Base-by-base conservation (phyloP, 2,888 invertebrate species). In the Mellilla xanthometata region DNA sequence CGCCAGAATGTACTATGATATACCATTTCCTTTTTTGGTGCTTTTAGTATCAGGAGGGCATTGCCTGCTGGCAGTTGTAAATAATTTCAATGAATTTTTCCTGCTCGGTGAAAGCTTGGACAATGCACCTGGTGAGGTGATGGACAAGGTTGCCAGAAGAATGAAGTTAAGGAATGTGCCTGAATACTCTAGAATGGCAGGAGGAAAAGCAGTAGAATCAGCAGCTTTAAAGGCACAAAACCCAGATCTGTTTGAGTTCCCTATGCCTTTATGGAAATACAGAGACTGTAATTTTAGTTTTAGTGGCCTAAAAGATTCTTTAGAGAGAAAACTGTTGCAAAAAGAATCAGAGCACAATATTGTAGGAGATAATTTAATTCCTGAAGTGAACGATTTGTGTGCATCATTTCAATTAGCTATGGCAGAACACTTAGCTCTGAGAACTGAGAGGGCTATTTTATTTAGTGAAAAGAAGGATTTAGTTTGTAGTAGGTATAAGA, bases 41-140 rank as follows among this genome's bases (percentile, higher is more conserved):
- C 87, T 99, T 12, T 88, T 99, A 12, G 93, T 97, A 58, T 99
- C 98, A 64, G 99, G 99, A 30, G 99, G 98, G 0, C 98, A 99
- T 76, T 95, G 96, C 75, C 90, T 98, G 46, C 68, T 97, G 48
- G 93, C 94, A 23, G 76, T 98, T 34, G 97, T 93, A 0, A 86
- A 92, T 68, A 91, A 91, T 67, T 91, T 96, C 0, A 91, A 94
- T 55, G 91, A 95, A 35, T 98, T 97, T 82, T 72, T 93, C 29
- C 80, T 97, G 39, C 91, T 99, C 22, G 99, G 99, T 0, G 90
- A 93, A 60, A 90, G 92, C 26, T 62, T 94, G 11, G 97, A 98
- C 78, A 95, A 96, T 88, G 94, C 98, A 4, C 98, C 98, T 4
- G 99, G 99, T 9, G 98, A 99, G 90, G 93, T 95, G 0, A 93